Evolutionary conservation across 2,113 vertebrate genomes (phyloP).

Genomic region (Todiramphus saurophagus): DNA sequence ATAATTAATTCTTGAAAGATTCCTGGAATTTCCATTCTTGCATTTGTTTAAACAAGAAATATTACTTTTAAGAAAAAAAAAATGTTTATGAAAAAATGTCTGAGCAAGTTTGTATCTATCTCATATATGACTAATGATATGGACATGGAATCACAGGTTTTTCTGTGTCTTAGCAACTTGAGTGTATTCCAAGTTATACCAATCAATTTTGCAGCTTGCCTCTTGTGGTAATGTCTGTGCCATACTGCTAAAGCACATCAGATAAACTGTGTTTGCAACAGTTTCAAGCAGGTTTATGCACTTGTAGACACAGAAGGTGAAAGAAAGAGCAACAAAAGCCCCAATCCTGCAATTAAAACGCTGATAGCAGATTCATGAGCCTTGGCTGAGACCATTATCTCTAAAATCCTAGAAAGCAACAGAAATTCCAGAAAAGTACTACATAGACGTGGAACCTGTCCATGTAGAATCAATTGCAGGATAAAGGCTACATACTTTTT

Average conservation of each 20-base stretch:
- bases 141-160: neutral
- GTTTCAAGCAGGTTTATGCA: neutral
- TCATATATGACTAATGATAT: neutral
- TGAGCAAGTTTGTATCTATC: neutral
- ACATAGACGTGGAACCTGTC: neutral
- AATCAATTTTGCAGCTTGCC: neutral
- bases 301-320: neutral
- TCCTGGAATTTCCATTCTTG: neutral
- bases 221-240: neutral
- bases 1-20: neutral
- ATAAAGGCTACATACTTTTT: neutral
- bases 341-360: neutral
- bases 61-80: neutral
- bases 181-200: neutral
- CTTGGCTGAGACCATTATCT: neutral
- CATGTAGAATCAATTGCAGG: neutral
- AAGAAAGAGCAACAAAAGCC: neutral
- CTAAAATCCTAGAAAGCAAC: neutral
- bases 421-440: neutral
- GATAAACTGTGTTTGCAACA: neutral
- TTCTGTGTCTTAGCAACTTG: neutral
- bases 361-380: neutral
- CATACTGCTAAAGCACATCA: neutral
- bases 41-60: neutral
- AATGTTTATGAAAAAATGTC: neutral